These are phyloP conservation scores for Polyergus mexicanus DNA, from an alignment of 1,140 invertebrate genomes.

Conservation along the genomic window DNA sequence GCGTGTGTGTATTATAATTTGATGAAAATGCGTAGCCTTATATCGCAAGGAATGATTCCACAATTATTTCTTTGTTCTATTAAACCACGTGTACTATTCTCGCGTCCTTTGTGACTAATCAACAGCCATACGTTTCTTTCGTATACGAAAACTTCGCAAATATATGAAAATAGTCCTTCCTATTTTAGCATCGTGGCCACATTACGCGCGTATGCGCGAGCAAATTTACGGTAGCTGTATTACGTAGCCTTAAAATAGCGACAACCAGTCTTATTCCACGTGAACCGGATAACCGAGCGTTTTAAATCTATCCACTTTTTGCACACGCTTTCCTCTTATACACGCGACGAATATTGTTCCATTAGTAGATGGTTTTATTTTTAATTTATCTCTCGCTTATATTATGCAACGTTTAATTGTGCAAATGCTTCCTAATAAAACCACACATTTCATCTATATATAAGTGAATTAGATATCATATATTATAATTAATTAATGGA, in stretches of 20 bases:
- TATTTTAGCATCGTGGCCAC: slow-evolving; percentile 10
- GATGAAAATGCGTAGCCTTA: background rate
- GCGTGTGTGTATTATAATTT: background rate
- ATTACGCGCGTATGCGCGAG: background rate
- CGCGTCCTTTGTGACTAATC: background rate
- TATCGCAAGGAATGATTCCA: background rate
- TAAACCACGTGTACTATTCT: background rate
- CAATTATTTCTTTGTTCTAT: slow-evolving; percentile 18
- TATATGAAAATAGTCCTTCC: slow-evolving; percentile 10
- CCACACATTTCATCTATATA: slow-evolving; percentile 24
- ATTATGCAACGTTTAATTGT: slow-evolving; percentile 7
- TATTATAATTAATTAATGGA: slow-evolving; percentile 47
- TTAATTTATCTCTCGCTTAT: background rate
- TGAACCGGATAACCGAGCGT: background rate
- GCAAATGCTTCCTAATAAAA: slow-evolving; percentile 9
- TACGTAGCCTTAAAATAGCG: slow-evolving; percentile 34
- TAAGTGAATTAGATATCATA: slow-evolving; percentile 32
- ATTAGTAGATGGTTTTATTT: slow-evolving; percentile 46
- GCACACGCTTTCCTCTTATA: background rate
- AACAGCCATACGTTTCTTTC: background rate
- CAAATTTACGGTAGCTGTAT: background rate
- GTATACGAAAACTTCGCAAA: background rate
- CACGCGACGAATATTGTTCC: background rate
- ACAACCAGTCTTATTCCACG: too few relatives aligned
- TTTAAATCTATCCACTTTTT: background rate